Percentiles rank a stretch among this genome's conserved stretches.
Evolutionary conservation across 92 coral and sea anemone species (phyloP).

Genomic region (Epizoanthus stellaris): DNA sequence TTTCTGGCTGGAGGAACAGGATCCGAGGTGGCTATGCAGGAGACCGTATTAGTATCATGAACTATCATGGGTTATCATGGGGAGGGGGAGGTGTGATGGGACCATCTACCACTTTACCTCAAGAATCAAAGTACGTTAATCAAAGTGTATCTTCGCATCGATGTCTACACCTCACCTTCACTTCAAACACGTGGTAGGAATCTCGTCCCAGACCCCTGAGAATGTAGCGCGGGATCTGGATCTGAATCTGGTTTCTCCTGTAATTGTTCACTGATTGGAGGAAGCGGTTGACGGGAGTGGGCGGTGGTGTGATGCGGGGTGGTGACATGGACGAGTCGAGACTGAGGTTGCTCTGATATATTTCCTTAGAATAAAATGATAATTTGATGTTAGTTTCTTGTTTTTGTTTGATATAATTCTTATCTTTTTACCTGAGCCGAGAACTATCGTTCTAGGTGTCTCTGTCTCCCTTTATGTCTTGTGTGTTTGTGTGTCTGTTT

Average conservation of each 20-base stretch:
- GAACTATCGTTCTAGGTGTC: no score
- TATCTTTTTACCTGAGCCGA: background rate
- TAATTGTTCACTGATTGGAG: slow-evolving; percentile 86
- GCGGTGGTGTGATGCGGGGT: slow-evolving; percentile 96
- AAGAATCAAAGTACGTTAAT: background rate
- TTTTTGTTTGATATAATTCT: background rate
- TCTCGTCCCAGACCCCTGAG: slow-evolving; percentile 98
- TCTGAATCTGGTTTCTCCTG: slow-evolving; percentile 88
- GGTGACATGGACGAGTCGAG: slow-evolving; percentile 89
- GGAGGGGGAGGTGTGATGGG: background rate
- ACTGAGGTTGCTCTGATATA: slow-evolving; percentile 89
- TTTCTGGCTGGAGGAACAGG: background rate
- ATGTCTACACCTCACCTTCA: slow-evolving; percentile 70
- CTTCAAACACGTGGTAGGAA: slow-evolving; percentile 99
- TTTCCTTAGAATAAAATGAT: slow-evolving; percentile 29
- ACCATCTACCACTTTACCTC: background rate
- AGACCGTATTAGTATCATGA: no score
- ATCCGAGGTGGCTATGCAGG: background rate
- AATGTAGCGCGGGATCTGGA: slow-evolving; percentile 96
- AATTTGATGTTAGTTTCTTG: background rate
- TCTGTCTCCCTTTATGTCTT: no score
- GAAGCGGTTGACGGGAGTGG: slow-evolving; percentile 96
- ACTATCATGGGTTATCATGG: background rate
- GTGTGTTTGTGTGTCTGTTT: no score
- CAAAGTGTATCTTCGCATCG: background rate